Evolutionary conservation across 2,113 vertebrate genomes (phyloP).

Genomic region (Sapayoa aenigma): DNA sequence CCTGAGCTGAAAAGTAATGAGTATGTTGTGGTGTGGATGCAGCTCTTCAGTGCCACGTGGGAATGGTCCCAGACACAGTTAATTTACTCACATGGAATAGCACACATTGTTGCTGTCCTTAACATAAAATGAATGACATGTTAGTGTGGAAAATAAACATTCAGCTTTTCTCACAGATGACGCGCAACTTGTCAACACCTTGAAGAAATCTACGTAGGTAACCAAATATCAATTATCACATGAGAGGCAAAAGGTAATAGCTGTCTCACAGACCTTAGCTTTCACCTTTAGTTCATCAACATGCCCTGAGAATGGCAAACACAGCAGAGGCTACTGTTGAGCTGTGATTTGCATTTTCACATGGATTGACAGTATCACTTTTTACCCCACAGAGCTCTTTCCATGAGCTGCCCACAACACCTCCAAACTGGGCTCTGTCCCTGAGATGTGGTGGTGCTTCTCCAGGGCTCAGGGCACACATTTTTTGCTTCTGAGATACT

Average conservation of each 20-base stretch:
- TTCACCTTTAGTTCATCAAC: neutral
- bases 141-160: neutral
- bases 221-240: neutral
- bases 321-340: neutral
- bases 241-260: neutral
- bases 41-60: fast-evolving
- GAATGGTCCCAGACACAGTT: fast-evolving
- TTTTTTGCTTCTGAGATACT: neutral
- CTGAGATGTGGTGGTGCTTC: neutral
- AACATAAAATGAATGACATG: fast-evolving
- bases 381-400: neutral
- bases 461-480: neutral
- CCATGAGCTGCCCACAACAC: neutral
- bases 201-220: neutral
- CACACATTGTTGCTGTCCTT: neutral
- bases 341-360: neutral
- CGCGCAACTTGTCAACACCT: neutral
- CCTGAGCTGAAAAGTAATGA: neutral
- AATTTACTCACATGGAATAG: fast-evolving
- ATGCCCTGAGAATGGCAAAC: neutral
- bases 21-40: fast-evolving
- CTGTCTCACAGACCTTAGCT: neutral
- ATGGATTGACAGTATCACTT: neutral
- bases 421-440: neutral
- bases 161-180: neutral